These are phyloP conservation scores for Miichthys miiuy DNA, from an alignment of 2,797 vertebrate genomes.

Conservation along the genomic window DNA sequence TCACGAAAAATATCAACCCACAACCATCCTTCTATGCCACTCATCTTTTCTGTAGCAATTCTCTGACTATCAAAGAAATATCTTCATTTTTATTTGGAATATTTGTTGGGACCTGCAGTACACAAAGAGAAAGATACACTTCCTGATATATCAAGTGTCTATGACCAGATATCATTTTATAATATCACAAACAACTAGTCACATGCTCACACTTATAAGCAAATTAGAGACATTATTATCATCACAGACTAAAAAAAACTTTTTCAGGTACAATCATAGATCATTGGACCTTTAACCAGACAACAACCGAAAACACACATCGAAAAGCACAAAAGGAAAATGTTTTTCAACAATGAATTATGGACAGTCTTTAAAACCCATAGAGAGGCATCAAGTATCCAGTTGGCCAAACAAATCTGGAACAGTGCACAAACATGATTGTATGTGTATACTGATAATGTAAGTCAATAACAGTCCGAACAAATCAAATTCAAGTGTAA, in stretches of 20 bases:
- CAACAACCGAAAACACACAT: not conserved
- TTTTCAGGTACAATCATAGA: not conserved
- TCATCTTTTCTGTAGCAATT: not conserved
- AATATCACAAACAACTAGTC: not conserved
- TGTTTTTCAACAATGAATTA: conserved; percentile 1
- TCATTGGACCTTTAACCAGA: not conserved
- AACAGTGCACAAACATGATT: not conserved
- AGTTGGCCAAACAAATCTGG: not conserved
- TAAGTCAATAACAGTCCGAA: not conserved
- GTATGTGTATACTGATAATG: not conserved
- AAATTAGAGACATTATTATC: not conserved
- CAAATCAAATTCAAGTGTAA: not conserved
- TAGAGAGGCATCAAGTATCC: not conserved
- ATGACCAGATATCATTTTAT: not conserved
- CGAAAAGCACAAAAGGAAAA: not conserved
- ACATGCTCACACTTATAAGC: not conserved
- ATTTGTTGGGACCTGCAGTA: not conserved
- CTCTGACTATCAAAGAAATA: not conserved
- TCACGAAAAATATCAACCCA: not conserved
- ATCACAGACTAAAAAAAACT: too few species aligned
- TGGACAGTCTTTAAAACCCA: not conserved
- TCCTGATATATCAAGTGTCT: not conserved
- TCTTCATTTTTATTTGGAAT: not conserved
- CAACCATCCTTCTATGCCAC: too few species aligned
- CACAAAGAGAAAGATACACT: not conserved